phyloP scores from a whole-genome alignment of 2,797 vertebrate species.

The Pipistrellus pipistrellus region DNA sequence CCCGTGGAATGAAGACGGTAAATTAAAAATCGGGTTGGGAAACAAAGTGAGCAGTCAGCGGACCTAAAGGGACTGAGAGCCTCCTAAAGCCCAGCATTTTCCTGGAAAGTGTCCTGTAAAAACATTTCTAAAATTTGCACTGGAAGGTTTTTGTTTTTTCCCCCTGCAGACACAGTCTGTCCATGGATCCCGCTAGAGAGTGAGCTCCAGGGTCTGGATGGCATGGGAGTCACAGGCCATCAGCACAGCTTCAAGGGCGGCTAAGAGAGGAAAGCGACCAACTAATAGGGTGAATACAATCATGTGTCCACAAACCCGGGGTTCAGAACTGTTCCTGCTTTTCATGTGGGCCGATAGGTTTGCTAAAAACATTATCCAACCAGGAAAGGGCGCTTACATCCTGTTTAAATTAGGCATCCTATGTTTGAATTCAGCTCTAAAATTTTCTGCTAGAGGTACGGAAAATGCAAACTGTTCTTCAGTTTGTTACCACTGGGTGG shows the following conservation, averaged over 20 bases:
- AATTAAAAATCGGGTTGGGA: neutral
- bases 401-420: neutral
- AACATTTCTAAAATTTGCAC: conserved; percentile 29
- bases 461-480: conserved; percentile 7
- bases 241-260: neutral
- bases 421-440: conserved; percentile 14
- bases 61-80: neutral
- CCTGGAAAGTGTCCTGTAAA: neutral
- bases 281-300: fast-evolving
- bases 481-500: neutral
- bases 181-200: neutral
- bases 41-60: neutral
- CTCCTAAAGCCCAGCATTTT: neutral
- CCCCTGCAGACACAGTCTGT: neutral
- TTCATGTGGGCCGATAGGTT: neutral
- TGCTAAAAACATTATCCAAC: neutral
- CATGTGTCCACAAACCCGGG: neutral
- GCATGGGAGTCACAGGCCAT: neutral
- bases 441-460: neutral
- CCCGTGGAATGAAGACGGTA: neutral
- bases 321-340: neutral
- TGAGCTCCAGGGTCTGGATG: neutral
- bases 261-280: neutral
- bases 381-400: neutral
- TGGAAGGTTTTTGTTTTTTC: neutral